Evolutionary conservation across 2,888 invertebrate genomes (phyloP).

Genomic region (Subacronicta megacephala): DNA sequence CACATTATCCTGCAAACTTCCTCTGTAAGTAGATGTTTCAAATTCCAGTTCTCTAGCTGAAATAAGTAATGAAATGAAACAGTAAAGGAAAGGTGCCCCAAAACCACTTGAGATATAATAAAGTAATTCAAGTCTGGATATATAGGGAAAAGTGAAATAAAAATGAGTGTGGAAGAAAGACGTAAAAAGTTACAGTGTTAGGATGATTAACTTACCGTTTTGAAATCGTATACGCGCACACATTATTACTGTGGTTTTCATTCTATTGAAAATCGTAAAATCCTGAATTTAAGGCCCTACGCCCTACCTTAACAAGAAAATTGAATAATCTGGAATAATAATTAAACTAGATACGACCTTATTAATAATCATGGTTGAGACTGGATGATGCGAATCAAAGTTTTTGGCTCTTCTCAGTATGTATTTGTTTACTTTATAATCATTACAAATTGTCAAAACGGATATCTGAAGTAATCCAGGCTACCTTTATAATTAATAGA

Average conservation of each 20-base stretch:
- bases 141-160: constrained; percentile 28
- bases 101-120: constrained; percentile 21
- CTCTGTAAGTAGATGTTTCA: constrained; percentile 68
- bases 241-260: constrained; percentile 51
- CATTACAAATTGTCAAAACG: no score
- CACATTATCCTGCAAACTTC: constrained; percentile 64
- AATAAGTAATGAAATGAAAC: constrained; percentile 52
- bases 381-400: no score
- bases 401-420: no score
- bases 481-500: no score
- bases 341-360: no score
- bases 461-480: no score
- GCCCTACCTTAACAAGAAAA: neutral
- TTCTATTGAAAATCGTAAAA: constrained; percentile 7
- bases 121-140: constrained; percentile 35
- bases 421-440: no score
- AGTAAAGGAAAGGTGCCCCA: constrained; percentile 33
- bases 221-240: neutral
- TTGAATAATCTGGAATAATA: no score
- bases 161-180: constrained; percentile 14
- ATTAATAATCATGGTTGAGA: no score
- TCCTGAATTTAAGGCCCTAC: neutral
- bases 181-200: neutral
- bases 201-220: constrained; percentile 3
- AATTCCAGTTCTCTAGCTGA: constrained; percentile 75